Evolutionary conservation across 2,797 vertebrate species (phyloP).

Genomic region (Cyprinella venusta): DNA sequence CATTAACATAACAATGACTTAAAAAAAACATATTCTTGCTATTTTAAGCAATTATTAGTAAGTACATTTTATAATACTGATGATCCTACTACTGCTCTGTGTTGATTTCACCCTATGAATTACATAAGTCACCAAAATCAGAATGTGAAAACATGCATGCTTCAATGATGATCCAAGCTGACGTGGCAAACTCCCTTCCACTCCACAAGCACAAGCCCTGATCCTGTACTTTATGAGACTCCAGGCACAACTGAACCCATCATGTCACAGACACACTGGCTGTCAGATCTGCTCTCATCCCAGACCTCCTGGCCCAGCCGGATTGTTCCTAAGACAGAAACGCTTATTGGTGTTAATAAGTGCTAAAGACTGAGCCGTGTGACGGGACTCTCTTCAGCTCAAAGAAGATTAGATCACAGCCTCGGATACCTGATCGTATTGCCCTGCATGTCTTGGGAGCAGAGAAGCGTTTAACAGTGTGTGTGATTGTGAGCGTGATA

Average conservation of each 20-base stretch:
- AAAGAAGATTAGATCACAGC: constrained; percentile 21
- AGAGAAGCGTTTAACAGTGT: not conserved
- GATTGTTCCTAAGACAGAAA: constrained; percentile 33
- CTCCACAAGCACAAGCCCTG: not conserved
- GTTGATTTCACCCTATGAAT: too few species aligned
- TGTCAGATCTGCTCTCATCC: constrained; percentile 47
- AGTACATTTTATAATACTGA: not conserved
- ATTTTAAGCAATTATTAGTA: not conserved
- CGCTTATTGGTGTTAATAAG: constrained; percentile 44
- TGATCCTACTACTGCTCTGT: not conserved
- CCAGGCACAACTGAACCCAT: constrained; percentile 34
- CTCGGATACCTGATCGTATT: constrained; percentile 9
- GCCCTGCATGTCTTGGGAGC: not conserved
- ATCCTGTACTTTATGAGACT: constrained; percentile 13
- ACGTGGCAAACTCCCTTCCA: not conserved
- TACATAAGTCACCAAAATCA: not conserved
- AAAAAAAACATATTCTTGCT: too few species aligned
- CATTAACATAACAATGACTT: too few species aligned
- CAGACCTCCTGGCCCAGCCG: not conserved
- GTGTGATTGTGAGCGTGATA: not conserved
- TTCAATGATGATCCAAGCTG: not conserved
- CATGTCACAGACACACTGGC: constrained; percentile 26
- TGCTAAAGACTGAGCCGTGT: constrained; percentile 14
- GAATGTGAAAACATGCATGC: not conserved
- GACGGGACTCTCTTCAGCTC: not conserved